Evolutionary conservation across 2,113 vertebrate genomes (phyloP), one percentile per base, ranked within the genome.

Genomic region (Uria lomvia): DNA sequence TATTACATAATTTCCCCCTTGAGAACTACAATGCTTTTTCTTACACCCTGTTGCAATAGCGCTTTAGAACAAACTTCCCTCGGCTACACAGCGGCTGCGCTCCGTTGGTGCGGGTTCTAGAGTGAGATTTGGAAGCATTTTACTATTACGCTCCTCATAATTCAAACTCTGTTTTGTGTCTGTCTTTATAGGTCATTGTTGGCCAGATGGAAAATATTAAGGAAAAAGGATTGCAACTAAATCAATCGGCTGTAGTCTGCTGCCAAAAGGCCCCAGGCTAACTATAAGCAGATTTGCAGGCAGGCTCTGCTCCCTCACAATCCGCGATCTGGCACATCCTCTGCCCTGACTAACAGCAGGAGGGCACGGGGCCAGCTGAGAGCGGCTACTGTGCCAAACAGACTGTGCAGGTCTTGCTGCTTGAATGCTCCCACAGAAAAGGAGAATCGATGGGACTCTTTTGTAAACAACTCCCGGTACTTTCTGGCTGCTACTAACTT

Each of bases 121-220:
- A 98, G 92, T 11, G 88, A 92, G 87, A 93, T 75, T 96, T 97
- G 97, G 97, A 98, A 97, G 95, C 86, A 26, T 89, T 98, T 97
- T 97, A 95, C 98, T 96, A 98, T 97, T 96, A 88, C 71, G 70
- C 97, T 96, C 93, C 98, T 98, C 98, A 96, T 98, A 98, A 98
- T 95, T 98, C 97, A 97, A 97, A 97, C 97, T 96, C 98, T 98
- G 94, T 97, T 98, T 98, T 97, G 97, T 95, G 97, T 97, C 97
- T 97, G 94, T 98, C 97, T 98, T 98, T 98, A 98, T 95, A 97
- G 98, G 97, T 98, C 98, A 98, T 98, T 98, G 98, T 97, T 98
- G 98, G 97, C 98, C 99, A 99, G 98, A 99, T 99, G 99, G 98
- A 99, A 99, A 97, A 97, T 98, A 98, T 99, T 99, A 99, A 98